Evolutionary conservation across 2,888 invertebrate genomes (phyloP), one percentile per base, ranked within the genome.

Genomic region (Scaptomyza parva): DNA sequence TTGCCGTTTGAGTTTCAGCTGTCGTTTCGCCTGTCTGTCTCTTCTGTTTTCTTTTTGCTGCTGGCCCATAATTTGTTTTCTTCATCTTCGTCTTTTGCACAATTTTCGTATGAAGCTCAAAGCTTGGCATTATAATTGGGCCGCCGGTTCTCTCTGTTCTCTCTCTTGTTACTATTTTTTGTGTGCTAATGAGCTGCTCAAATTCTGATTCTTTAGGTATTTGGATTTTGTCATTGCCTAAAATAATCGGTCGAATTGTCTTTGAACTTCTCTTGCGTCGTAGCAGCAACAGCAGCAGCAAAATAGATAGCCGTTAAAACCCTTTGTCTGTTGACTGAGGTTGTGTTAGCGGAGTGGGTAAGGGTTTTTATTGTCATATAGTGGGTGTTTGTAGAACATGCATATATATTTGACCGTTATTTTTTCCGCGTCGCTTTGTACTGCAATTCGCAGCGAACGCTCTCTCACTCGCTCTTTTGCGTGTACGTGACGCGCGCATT

Each of bases 211-310:
- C 60, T 63, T 45, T 64, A 76, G 54, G 60, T 80, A 70, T 78
- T 81, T 81, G 75, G 84, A 70, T 78, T 81, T 81, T 77, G 84
- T 81, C 83, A 84, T 62, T 72, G 75, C 86, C 62, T 37, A 78
- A 84, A 86, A 86, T 81, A 84, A 76, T 64, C 67, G 47, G 35
- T 28, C 39, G 17, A 40, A 43, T 47, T 47, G 48, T 33, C 45
- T 55, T 24, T 28, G 55, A 57, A 47, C 58, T 62, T 57, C 52
- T 71, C 66, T 68, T 75, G 69, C 64, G 60, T 59, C 68, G 62
- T 48, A 59, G 48, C 37, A 57, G 48, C 37, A 57, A 45, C 37
- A 35, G 22, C 9, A 22, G 9, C 8, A 24, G 20, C 30, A 18
- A 14, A 59, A 53, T 4, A 39, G 60, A 50, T 53, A 60, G 58